phyloP scores from a whole-genome alignment of 2,888 invertebrate species.

The Lymantria dispar region DNA sequence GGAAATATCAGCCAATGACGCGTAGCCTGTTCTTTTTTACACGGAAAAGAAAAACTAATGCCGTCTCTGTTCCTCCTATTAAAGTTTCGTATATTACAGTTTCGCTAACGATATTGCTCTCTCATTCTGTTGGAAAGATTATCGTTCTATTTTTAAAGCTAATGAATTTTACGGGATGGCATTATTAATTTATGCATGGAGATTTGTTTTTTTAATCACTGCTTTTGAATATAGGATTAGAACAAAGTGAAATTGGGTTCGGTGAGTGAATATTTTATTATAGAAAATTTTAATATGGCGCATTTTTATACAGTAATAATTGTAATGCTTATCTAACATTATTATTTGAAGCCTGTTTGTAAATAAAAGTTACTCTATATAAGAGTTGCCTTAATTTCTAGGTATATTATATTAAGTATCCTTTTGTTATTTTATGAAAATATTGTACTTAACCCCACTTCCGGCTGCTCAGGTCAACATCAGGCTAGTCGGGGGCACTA shows the following conservation, averaged over 20 bases:
- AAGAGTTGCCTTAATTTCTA: no score
- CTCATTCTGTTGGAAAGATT: slow-evolving; percentile 30
- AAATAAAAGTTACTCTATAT: no score
- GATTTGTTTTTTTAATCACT: slow-evolving; percentile 49
- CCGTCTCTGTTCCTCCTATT: slow-evolving; percentile 48
- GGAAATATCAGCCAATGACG: slow-evolving; percentile 63
- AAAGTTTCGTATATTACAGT: not conserved
- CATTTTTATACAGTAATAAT: no score
- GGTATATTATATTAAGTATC: no score
- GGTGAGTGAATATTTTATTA: not conserved
- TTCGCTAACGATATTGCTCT: slow-evolving; percentile 16
- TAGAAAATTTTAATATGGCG: no score
- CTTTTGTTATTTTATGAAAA: no score
- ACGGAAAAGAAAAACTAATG: slow-evolving; percentile 26
- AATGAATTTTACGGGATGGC: slow-evolving; percentile 59
- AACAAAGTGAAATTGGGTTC: slow-evolving; percentile 23
- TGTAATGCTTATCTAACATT: no score
- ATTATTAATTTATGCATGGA: slow-evolving; percentile 71
- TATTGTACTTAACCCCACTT: no score
- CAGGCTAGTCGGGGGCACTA: no score
- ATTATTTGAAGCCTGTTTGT: no score
- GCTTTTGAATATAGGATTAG: slow-evolving; percentile 28
- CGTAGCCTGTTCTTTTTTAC: slow-evolving; percentile 34
- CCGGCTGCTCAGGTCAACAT: no score
- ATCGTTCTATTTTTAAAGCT: slow-evolving; percentile 42